These are phyloP conservation scores for Tachina lurida DNA, from an alignment of 2,888 invertebrate genomes.

Conservation along the genomic window DNA sequence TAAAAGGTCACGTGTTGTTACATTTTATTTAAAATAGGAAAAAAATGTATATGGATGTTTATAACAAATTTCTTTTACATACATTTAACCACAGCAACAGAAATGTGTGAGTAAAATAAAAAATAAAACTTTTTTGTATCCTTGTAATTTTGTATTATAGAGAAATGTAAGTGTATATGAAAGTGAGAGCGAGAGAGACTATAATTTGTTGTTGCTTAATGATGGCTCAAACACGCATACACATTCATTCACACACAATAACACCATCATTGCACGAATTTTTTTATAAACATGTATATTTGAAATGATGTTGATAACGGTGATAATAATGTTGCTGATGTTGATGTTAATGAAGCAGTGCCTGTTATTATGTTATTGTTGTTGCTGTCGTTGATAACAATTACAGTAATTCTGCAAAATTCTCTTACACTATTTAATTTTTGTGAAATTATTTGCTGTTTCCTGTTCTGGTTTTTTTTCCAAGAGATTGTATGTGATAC, in stretches of 20 bases:
- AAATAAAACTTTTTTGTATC: conserved; percentile 29
- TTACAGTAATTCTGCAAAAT: conserved; percentile 36
- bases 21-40: conserved; percentile 34
- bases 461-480: conserved; percentile 9
- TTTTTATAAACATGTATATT: not conserved
- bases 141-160: conserved; percentile 49
- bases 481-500: not conserved
- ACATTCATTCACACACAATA: not conserved
- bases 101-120: conserved; percentile 22
- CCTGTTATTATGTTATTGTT: conserved; percentile 14
- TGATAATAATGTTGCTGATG: conserved; percentile 35
- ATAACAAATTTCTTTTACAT: conserved; percentile 50
- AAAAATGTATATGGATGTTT: not conserved
- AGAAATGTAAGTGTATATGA: not conserved
- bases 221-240: not conserved
- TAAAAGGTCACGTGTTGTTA: conserved; percentile 64
- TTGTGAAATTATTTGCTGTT: conserved; percentile 11
- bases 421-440: conserved; percentile 4
- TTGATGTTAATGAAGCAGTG: conserved; percentile 18
- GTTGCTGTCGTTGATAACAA: conserved; percentile 31
- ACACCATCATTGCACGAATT: not conserved
- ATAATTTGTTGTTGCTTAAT: conserved; percentile 30
- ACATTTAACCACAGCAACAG: conserved; percentile 18
- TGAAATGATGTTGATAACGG: conserved; percentile 31
- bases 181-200: not conserved